A percentile compares a stretch with the other conserved stretches of the same genome.
phyloP scores from a whole-genome alignment of 1,140 invertebrate genomes.

The Batillaria attramentaria region DNA sequence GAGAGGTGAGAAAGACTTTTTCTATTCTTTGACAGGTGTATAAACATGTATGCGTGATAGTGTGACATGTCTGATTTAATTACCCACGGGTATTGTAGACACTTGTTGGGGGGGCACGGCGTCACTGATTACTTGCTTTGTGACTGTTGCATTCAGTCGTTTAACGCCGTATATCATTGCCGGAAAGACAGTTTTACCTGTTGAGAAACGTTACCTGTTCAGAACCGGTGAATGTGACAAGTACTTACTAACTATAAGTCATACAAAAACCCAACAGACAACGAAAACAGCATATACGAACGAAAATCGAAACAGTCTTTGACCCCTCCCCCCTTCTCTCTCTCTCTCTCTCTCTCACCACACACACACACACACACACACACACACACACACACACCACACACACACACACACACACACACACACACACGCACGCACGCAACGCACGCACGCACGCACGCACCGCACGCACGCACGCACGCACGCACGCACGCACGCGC shows the following conservation, averaged over 20 bases:
- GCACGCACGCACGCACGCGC: neutral
- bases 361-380: constrained; percentile 13
- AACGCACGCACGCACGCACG: neutral
- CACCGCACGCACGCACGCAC: neutral
- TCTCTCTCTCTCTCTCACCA: no score
- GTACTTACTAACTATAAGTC: neutral
- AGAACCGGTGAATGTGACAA: neutral
- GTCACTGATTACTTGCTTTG: no score
- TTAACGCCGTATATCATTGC: no score
- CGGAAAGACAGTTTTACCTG: no score
- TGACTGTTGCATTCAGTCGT: no score
- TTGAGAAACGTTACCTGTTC: neutral
- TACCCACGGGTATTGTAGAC: no score
- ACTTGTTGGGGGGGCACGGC: no score
- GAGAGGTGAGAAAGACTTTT: no score
- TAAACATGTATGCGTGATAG: no score
- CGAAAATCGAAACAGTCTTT: neutral
- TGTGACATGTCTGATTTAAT: no score
- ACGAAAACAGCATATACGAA: neutral
- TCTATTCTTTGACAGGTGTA: no score
- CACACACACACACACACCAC: constrained; percentile 18
- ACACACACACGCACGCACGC: neutral
- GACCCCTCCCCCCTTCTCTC: no score
- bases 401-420: neutral
- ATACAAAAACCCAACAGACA: neutral